Evolutionary conservation across 2,888 invertebrate species (phyloP).

Genomic region (Bombylius discolor): DNA sequence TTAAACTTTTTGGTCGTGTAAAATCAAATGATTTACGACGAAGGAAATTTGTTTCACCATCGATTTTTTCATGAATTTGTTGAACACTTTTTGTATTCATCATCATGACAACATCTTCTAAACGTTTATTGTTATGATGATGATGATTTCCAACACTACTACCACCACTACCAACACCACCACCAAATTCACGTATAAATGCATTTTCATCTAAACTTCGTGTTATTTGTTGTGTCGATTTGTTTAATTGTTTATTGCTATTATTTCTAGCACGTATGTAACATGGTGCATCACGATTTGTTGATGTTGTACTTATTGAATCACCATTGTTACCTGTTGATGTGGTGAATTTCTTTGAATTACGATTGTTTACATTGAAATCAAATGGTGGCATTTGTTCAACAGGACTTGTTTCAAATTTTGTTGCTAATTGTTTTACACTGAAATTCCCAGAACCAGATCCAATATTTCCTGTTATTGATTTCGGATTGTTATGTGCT

Average conservation of each 20-base stretch:
- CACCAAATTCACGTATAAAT: conserved; percentile 53
- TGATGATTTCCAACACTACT: no score
- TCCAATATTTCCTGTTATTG: no score
- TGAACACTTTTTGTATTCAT: conserved; percentile 21
- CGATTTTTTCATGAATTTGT: conserved; percentile 24
- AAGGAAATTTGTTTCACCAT: conserved; percentile 18
- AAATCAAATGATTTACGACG: conserved; percentile 51
- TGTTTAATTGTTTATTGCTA: conserved; percentile 40
- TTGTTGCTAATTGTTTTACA: conserved; percentile 48
- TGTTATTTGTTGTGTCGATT: conserved; percentile 48
- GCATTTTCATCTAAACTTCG: conserved; percentile 61
- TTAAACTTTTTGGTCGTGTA: conserved; percentile 42
- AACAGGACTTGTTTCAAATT: conserved; percentile 48
- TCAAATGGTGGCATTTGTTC: conserved; percentile 44
- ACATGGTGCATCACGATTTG: conserved; percentile 31
- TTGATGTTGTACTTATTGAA: not conserved
- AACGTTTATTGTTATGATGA: conserved; percentile 20
- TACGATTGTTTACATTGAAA: conserved; percentile 27
- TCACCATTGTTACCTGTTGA: not conserved
- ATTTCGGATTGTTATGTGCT: no score
- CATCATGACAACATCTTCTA: conserved; percentile 22
- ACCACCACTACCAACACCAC: not conserved
- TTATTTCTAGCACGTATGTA: conserved; percentile 47
- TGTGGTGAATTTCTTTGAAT: conserved; percentile 1
- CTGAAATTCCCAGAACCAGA: conserved; percentile 38